Evolutionary conservation across 2,888 invertebrate genomes (phyloP), one percentile per base, ranked within the genome.

Genomic region (Euclidia mi): DNA sequence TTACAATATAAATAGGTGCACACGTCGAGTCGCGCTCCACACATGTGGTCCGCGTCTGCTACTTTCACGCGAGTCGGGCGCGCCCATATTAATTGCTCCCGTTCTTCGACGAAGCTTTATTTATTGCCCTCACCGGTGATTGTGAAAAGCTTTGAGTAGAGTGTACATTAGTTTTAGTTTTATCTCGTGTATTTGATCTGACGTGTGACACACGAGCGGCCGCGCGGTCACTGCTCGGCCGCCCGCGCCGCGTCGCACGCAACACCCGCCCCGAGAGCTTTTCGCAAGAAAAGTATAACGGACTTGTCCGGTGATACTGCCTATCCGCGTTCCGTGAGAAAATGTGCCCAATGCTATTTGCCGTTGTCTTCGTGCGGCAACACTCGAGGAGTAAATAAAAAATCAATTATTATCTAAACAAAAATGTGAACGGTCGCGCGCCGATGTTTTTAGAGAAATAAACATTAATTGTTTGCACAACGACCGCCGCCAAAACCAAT

Each of bases 41-140:
- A 88, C 85, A 89, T 85, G 87, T 79, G 86, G 84, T 82, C 82
- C 73, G 76, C 74, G 87, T 83, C 86, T 82, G 88, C 89, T 85
- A 93, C 94, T 94, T 94, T 94, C 93, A 90, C 93, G 90, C 87
- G 82, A 83, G 88, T 72, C 88, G 82, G 92, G 83, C 94, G 90
- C 94, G 89, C 92, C 94, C 91, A 93, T 91, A 90, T 92, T 94
- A 93, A 94, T 94, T 93, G 94, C 92, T 94, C 94, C 90, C 92
- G 92, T 94, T 94, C 93, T 90, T 91, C 89, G 90, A 69, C 86
- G 90, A 93, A 93, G 92, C 90, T 89, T 94, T 92, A 94, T 94
- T 94, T 94, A 94, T 94, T 90, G 87, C 91, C 88, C 84, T 85
- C 83, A 77, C 87, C 83, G 87, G 88, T 89, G 92, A 93, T 93